Evolutionary conservation across 1,140 invertebrate species (phyloP).

Genomic region (Aphidius ervi): DNA sequence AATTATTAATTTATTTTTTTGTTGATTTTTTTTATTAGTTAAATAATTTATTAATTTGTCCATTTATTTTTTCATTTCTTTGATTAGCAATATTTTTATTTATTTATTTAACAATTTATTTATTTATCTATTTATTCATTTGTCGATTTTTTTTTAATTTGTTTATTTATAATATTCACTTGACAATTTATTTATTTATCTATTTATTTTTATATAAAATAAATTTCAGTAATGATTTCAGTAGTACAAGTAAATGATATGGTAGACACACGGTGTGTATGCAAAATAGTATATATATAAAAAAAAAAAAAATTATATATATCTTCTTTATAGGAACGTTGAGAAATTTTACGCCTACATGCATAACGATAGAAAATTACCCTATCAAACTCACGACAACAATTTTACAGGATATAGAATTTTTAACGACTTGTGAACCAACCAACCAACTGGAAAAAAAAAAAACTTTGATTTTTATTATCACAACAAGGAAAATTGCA

Average conservation of each 20-base stretch:
- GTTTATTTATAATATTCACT: no score
- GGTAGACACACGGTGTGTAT: background rate
- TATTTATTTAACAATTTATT: no score
- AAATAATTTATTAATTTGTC: background rate
- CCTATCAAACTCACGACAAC: conserved; percentile 16
- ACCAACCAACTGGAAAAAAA: background rate
- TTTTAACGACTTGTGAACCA: conserved; percentile 15
- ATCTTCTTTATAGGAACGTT: conserved; percentile 14
- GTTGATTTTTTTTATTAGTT: no score
- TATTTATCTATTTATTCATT: no score
- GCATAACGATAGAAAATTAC: conserved; percentile 19
- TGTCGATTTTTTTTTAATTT: no score
- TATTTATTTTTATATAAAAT: no score
- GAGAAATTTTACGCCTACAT: conserved; percentile 20
- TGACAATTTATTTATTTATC: no score
- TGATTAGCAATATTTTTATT: no score
- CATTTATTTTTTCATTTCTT: no score
- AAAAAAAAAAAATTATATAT: conserved; percentile 2
- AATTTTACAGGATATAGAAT: conserved; percentile 24
- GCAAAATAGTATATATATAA: conserved; percentile 16
- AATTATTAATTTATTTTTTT: no score
- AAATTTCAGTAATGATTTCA: no score
- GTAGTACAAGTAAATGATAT: no score
- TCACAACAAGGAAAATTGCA: background rate
- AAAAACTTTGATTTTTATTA: background rate